Conservation (phyloP, 1,140 invertebrate genomes). For the Drosophila melanica region DNA sequence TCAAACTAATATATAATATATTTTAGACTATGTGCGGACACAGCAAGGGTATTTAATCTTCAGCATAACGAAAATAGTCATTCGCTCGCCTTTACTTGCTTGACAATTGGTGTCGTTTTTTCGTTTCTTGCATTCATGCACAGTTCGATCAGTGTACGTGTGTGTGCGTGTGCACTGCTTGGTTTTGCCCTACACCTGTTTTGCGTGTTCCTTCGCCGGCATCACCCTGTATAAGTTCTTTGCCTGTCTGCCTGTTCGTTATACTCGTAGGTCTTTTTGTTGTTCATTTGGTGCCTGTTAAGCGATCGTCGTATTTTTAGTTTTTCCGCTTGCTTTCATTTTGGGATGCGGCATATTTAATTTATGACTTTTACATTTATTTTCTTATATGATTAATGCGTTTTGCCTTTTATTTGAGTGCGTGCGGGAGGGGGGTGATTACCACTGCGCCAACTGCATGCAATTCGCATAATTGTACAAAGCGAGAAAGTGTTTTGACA, state of each 20-base stretch:
- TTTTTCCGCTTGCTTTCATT: conserved; percentile 57
- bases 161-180: conserved; percentile 14
- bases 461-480: conserved; percentile 37
- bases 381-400: conserved; percentile 64
- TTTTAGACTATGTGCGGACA: too few relatives aligned
- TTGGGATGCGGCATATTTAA: conserved; percentile 44
- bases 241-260: conserved; percentile 22
- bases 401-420: conserved; percentile 31
- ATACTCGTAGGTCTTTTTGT: neutral
- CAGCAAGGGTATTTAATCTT: too few relatives aligned
- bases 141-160: neutral
- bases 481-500: too few relatives aligned
- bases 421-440: neutral
- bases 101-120: conserved; percentile 29
- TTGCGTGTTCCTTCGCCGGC: conserved; percentile 28
- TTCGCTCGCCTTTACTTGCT: conserved; percentile 19
- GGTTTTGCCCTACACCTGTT: conserved; percentile 61
- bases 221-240: conserved; percentile 57
- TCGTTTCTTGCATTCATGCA: neutral
- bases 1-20: too few relatives aligned
- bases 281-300: conserved; percentile 3
- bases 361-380: conserved; percentile 29
- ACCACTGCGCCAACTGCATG: conserved; percentile 2
- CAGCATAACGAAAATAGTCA: too few relatives aligned
- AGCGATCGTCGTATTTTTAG: conserved; percentile 72